These are phyloP conservation scores for Patella caerulea DNA, from an alignment of 2,888 invertebrate species.

Conservation along the genomic window DNA sequence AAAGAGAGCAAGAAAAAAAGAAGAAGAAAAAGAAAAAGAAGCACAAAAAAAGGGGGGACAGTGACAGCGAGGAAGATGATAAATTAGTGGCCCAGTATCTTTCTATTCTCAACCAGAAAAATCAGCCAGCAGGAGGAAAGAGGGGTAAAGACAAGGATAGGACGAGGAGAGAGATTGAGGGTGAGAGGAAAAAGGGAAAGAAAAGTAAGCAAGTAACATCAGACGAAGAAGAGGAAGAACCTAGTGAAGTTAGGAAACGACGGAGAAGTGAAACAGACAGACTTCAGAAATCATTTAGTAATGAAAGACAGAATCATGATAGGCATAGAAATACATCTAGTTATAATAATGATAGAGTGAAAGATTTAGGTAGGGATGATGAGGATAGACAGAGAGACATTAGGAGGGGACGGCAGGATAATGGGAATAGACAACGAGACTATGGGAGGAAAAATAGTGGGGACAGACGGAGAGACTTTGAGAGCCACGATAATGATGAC, in stretches of 20 bases:
- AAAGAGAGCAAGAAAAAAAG: conserved; percentile 23
- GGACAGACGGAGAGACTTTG: conserved; percentile 5
- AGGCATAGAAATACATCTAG: background rate
- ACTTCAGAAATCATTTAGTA: no score
- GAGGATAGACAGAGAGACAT: conserved; percentile 12
- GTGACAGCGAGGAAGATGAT: conserved; percentile 50
- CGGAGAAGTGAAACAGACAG: background rate
- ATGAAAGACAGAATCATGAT: background rate
- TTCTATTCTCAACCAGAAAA: conserved; percentile 60
- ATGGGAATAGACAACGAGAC: conserved; percentile 15
- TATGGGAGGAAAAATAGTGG: conserved; percentile 13
- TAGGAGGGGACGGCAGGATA: conserved; percentile 12
- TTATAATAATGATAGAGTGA: background rate
- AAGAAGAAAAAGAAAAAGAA: conserved; percentile 28
- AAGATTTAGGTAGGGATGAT: conserved; percentile 15
- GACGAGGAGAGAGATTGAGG: conserved; percentile 18
- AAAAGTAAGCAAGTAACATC: conserved; percentile 8
- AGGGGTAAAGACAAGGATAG: conserved; percentile 1
- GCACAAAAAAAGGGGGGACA: conserved; percentile 72
- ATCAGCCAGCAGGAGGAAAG: conserved; percentile 29
- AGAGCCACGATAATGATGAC: conserved; percentile 4
- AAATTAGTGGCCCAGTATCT: conserved; percentile 64
- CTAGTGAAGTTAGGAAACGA: background rate
- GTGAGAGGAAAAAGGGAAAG: conserved; percentile 12
- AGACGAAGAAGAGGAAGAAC: background rate